phyloP scores from a whole-genome alignment of 2,888 invertebrate genomes.

The Sinodicranocentrus sp. region DNA sequence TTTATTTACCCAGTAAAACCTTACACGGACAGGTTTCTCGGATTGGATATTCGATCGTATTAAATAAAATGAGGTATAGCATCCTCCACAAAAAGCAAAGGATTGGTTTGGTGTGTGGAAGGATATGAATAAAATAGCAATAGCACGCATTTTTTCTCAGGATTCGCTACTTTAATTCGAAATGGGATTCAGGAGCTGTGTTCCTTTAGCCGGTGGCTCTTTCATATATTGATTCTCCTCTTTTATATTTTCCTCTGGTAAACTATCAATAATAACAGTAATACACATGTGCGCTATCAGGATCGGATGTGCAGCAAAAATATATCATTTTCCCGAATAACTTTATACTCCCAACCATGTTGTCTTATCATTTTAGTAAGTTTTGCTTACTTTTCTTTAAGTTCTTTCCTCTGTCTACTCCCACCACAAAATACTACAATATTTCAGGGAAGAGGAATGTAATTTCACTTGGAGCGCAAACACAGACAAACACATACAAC shows the following conservation, averaged over 20 bases:
- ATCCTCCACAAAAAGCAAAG: neutral
- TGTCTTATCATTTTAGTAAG: too few relatives aligned
- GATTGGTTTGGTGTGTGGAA: neutral
- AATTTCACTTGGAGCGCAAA: too few relatives aligned
- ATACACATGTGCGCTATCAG: too few relatives aligned
- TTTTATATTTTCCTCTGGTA: neutral
- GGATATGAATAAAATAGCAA: slow-evolving; percentile 4
- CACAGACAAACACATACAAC: too few relatives aligned
- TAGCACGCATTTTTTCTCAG: neutral
- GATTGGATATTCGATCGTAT: slow-evolving; percentile 2
- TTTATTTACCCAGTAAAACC: slow-evolving; percentile 16
- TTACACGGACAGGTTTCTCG: slow-evolving; percentile 17
- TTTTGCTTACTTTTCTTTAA: too few relatives aligned
- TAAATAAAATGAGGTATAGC: neutral
- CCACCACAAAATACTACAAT: too few relatives aligned
- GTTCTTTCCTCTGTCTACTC: too few relatives aligned
- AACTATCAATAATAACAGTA: too few relatives aligned
- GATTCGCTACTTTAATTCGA: slow-evolving; percentile 20
- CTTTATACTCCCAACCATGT: too few relatives aligned
- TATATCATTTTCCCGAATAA: too few relatives aligned
- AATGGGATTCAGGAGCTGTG: neutral
- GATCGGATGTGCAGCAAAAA: neutral
- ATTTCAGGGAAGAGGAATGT: too few relatives aligned
- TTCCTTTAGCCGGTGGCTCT: neutral
- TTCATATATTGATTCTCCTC: slow-evolving; percentile 1